phyloP scores from a whole-genome alignment of 2,888 invertebrate genomes.

The Thalpophila matura region DNA sequence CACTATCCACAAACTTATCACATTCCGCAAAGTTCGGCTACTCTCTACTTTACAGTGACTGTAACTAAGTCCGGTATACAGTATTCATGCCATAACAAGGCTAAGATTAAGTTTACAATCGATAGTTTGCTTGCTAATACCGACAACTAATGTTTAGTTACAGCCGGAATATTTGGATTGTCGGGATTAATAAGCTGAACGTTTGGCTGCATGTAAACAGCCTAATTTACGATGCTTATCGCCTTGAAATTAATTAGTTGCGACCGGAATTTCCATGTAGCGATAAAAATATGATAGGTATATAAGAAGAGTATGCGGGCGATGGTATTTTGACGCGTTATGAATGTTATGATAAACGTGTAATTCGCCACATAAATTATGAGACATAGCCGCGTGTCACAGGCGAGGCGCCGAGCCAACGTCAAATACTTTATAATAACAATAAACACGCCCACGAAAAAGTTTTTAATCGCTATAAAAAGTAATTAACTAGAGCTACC shows the following conservation, averaged over 20 bases:
- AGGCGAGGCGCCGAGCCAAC: constrained; percentile 13
- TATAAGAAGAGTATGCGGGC: constrained; percentile 50
- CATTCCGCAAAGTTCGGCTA: constrained; percentile 49
- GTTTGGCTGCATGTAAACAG: constrained; percentile 24
- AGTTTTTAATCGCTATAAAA: constrained; percentile 22
- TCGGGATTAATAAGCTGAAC: constrained; percentile 12
- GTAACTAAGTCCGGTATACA: constrained; percentile 38
- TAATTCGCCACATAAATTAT: constrained; percentile 66
- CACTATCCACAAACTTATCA: constrained; percentile 42
- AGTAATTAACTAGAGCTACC: constrained; percentile 16
- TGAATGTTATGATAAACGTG: constrained; percentile 69
- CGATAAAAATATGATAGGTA: constrained; percentile 64
- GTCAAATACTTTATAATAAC: constrained; percentile 30
- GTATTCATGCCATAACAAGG: constrained; percentile 28
- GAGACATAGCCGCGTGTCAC: constrained; percentile 40
- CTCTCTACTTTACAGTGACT: constrained; percentile 26
- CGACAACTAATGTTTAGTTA: constrained; percentile 10
- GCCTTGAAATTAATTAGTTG: constrained; percentile 42
- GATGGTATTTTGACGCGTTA: constrained; percentile 63
- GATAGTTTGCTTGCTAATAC: constrained; percentile 35
- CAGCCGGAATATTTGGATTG: constrained; percentile 23
- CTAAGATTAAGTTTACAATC: constrained; percentile 49
- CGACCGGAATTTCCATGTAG: constrained; percentile 45
- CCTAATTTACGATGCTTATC: constrained; percentile 33
- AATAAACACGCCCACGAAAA: constrained; percentile 28